Conservation (phyloP, 2,797 vertebrate genomes). For the Sebastes aleutianus region DNA sequence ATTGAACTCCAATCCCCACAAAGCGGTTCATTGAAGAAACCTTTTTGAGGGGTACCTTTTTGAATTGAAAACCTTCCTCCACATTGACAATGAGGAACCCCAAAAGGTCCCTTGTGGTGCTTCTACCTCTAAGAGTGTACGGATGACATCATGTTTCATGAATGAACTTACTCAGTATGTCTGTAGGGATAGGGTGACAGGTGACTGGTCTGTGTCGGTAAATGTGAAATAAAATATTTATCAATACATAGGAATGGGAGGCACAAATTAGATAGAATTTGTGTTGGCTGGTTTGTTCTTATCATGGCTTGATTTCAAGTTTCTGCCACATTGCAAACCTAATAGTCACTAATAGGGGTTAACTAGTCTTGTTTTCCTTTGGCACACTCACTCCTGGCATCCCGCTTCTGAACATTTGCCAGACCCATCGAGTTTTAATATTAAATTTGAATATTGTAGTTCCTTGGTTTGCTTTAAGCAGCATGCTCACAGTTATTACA, state of each 20-base stretch:
- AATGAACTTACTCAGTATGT: too few relatives aligned
- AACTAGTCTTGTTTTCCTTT: background rate
- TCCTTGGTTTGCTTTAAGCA: constrained; percentile 6
- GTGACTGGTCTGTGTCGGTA: too few relatives aligned
- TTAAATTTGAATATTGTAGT: background rate
- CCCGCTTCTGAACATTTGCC: background rate
- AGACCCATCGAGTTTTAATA: background rate
- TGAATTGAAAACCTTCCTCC: background rate
- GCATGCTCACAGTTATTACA: background rate
- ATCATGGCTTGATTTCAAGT: background rate
- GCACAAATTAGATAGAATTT: background rate
- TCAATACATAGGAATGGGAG: background rate
- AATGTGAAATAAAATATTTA: too few relatives aligned
- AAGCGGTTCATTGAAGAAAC: background rate
- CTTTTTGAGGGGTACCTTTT: background rate
- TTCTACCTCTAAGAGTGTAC: too few relatives aligned
- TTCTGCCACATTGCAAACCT: background rate
- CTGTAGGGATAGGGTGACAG: too few relatives aligned
- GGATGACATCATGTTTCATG: too few relatives aligned
- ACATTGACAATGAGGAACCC: too few relatives aligned
- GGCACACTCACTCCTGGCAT: background rate
- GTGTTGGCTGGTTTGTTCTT: background rate
- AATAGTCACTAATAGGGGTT: background rate
- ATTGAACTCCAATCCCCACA: background rate
- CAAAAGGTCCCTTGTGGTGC: too few relatives aligned